These are phyloP conservation scores for Agelastica alni DNA, from an alignment of 2,888 invertebrate species.

Conservation along the genomic window DNA sequence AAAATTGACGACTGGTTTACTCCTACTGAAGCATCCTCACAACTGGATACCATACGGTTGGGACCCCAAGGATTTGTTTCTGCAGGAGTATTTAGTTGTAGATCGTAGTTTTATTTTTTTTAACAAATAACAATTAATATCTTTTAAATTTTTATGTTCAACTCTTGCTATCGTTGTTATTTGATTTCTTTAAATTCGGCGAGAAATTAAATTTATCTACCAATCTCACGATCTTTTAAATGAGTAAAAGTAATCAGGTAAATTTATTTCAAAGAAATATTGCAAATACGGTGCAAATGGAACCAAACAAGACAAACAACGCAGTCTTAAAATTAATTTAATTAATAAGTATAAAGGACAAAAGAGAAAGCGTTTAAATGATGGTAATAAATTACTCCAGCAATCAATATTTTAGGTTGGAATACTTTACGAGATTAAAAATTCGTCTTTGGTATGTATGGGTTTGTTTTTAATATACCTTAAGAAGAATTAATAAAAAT, in stretches of 20 bases:
- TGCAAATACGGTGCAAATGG: background rate
- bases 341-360: background rate
- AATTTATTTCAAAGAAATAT: background rate
- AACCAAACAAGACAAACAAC: background rate
- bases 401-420: background rate
- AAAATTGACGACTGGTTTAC: too few relatives aligned
- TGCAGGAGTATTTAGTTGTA: too few relatives aligned
- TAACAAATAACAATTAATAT: too few relatives aligned
- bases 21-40: too few relatives aligned
- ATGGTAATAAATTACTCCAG: background rate
- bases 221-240: background rate
- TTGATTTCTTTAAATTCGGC: background rate
- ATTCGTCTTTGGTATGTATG: background rate
- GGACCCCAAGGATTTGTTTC: too few relatives aligned
- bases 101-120: too few relatives aligned
- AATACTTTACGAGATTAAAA: background rate
- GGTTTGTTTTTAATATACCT: background rate
- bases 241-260: constrained; percentile 5
- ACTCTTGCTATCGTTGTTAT: background rate
- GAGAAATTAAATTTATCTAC: constrained; percentile 3
- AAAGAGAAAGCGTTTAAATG: background rate
- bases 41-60: too few relatives aligned
- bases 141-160: too few relatives aligned
- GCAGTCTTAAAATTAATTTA: background rate
- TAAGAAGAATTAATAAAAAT: too few relatives aligned